Evolutionary conservation across 53 echinoderm and acorn worm genomes (phyloP).

Genomic region (Paracentrotus lividus): DNA sequence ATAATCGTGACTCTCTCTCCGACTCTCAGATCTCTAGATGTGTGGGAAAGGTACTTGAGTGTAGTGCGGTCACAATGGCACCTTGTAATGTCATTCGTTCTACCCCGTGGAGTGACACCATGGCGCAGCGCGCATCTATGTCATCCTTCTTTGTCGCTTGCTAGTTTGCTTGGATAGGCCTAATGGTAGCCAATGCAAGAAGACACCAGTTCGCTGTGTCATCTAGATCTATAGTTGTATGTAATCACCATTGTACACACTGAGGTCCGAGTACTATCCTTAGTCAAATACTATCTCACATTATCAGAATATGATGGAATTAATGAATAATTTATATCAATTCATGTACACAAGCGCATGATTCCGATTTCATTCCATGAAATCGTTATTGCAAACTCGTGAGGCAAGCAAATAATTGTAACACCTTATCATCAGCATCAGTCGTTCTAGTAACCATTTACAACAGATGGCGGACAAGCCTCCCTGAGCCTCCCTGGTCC

Average conservation of each 20-base stretch:
- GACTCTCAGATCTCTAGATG: slow-evolving; percentile 93
- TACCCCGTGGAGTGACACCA: slow-evolving; percentile 87
- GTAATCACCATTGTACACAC: slow-evolving; percentile 96
- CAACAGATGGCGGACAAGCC: too few species aligned
- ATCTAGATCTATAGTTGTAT: slow-evolving; percentile 97
- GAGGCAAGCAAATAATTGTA: neutral
- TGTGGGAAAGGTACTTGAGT: too few species aligned
- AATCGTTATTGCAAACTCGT: too few species aligned
- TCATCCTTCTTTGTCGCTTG: slow-evolving; percentile 97
- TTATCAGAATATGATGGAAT: too few species aligned
- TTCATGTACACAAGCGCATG: too few species aligned
- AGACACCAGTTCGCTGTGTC: slow-evolving; percentile 99
- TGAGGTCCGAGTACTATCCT: too few species aligned
- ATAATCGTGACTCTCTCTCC: slow-evolving; percentile 93
- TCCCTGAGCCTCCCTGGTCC: too few species aligned
- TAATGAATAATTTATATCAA: too few species aligned
- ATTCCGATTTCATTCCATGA: too few species aligned
- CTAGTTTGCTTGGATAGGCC: slow-evolving; percentile 98
- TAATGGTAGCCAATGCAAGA: slow-evolving; percentile 98
- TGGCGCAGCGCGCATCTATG: slow-evolving; percentile 94
- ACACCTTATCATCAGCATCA: neutral
- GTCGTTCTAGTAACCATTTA: too few species aligned
- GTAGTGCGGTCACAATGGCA: too few species aligned
- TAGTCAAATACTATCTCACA: slow-evolving; percentile 87
- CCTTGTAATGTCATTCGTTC: too few species aligned